These are phyloP conservation scores for Bombycilla garrulus DNA, from an alignment of 2,113 vertebrate genomes.

Conservation along the genomic window DNA sequence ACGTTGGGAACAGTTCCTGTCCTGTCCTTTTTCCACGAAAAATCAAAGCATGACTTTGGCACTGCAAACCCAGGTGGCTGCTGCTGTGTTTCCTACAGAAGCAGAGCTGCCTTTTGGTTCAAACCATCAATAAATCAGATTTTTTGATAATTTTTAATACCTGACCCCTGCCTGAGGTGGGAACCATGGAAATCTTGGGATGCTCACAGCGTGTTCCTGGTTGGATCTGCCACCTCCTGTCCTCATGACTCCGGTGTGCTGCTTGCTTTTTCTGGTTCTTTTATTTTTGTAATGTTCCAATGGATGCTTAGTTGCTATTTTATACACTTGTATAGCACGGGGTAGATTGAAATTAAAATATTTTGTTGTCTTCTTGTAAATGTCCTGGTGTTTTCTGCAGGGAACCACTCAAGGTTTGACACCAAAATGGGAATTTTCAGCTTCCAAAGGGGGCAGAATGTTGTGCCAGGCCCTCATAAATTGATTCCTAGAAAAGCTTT, in stretches of 20 bases:
- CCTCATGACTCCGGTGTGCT: background rate
- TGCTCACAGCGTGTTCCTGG: background rate
- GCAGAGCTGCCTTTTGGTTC: background rate
- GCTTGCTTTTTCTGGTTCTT: background rate
- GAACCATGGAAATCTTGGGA: background rate
- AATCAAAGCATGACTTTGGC: background rate
- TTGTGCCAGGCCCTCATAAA: background rate
- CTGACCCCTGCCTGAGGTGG: background rate
- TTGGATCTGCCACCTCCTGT: background rate
- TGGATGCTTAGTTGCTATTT: conserved; percentile 48
- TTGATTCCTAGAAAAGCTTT: background rate
- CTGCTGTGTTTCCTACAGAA: background rate
- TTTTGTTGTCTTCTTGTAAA: conserved; percentile 58
- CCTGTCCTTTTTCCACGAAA: background rate
- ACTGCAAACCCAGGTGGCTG: background rate
- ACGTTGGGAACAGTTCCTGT: background rate
- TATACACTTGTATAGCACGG: conserved; percentile 57
- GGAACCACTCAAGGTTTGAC: background rate
- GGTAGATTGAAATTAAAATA: conserved; percentile 61
- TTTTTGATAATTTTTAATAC: background rate
- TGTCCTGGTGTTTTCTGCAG: background rate
- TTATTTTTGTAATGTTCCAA: background rate
- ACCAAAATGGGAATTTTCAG: background rate
- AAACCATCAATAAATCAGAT: background rate
- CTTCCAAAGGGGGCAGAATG: background rate